Evolutionary conservation across 2,888 invertebrate species (phyloP), one percentile per base, ranked within the genome.

Genomic region (Cyaniris semiargus): DNA sequence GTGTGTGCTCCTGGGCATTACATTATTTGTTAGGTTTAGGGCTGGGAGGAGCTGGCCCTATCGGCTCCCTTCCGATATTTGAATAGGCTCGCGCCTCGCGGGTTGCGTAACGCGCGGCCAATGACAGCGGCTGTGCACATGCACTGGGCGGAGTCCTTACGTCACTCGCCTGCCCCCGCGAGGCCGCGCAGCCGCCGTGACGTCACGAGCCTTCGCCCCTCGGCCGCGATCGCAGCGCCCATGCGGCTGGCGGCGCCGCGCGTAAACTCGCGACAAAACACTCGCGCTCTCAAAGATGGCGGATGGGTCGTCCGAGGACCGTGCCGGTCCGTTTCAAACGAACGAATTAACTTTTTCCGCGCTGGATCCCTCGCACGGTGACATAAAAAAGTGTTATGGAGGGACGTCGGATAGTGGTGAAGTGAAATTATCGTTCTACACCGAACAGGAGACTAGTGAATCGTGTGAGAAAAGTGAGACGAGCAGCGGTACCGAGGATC

Each of bases 231-330:
- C 77, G 79, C 85, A 90, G 91, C 92, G 92, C 90, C 89, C 85
- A 85, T 85, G 86, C 86, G 84, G 84, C 83, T 82, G 76, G 89
- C 84, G 91, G 91, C 86, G 84, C 83, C 85, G 83, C 82, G 83
- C 83, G 81, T 84, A 89, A 92, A 89, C 92, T 87, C 81, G 81
- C 86, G 88, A 92, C 94, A 93, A 94, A 94, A 93, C 94, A 94
- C 91, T 95, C 95, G 95, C 94, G 95, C 95, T 95, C 95, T 95
- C 95, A 96, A 96, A 96, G 96, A 96, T 96, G 96, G 96, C 96
- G 96, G 96, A 96, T 96, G 96, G 96, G 95, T 95, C 95, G 95
- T 94, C 95, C 94, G 95, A 94, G 91, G 94, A 94, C 88, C 95
- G 95, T 89, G 91, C 94, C 92, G 95, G 94, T 90, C 90, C 89